Conservation (phyloP, 2,888 invertebrate species). For the Drosophila rubida region DNA sequence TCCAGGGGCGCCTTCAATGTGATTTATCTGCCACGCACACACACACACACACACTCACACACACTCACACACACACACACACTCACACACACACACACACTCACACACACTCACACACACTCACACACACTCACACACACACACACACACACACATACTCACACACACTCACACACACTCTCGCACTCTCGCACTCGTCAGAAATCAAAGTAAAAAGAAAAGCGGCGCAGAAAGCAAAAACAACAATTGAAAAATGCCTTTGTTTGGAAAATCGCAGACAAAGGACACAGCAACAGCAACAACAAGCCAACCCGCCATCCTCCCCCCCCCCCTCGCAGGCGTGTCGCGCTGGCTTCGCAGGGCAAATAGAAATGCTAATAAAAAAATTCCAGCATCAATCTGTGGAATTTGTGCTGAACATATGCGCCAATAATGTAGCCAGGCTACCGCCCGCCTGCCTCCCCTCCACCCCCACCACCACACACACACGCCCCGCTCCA, state of each 20-base stretch:
- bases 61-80: constrained; percentile 11
- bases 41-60: constrained; percentile 10
- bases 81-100: constrained; percentile 10
- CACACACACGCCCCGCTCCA: constrained; percentile 11
- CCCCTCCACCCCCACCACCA: neutral
- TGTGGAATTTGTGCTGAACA: constrained; percentile 80
- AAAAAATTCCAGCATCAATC: constrained; percentile 82
- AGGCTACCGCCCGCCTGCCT: neutral
- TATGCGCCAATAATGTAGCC: constrained; percentile 76
- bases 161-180: no score
- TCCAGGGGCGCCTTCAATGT: constrained; percentile 32
- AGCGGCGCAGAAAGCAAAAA: constrained; percentile 25
- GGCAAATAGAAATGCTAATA: constrained; percentile 81
- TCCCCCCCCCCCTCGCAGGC: neutral
- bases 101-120: no score
- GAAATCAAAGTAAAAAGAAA: constrained; percentile 41
- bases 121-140: constrained; percentile 11
- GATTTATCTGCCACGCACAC: constrained; percentile 43
- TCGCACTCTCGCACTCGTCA: constrained; percentile 3
- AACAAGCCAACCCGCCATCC: constrained; percentile 13
- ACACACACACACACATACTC: constrained; percentile 10
- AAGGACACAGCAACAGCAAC: constrained; percentile 56
- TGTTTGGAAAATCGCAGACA: constrained; percentile 69
- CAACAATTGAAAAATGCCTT: constrained; percentile 80
- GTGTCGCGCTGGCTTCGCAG: constrained; percentile 34